A percentile compares a stretch with the other conserved stretches of the same genome.
Evolutionary conservation across 2,797 vertebrate species (phyloP).

Genomic region (Anas bahamensis): DNA sequence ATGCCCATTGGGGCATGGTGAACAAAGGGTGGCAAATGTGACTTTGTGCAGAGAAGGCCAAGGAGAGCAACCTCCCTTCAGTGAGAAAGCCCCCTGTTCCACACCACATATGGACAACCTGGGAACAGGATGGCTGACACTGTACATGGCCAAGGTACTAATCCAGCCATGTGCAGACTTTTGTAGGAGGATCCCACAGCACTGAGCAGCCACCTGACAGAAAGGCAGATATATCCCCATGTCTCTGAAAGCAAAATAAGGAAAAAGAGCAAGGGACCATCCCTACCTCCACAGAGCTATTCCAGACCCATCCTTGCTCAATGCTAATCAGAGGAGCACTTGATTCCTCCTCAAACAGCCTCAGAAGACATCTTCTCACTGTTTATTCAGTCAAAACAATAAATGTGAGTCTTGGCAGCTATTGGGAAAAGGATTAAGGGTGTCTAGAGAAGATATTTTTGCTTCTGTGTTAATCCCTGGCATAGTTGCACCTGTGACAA

Average conservation of each 20-base stretch:
- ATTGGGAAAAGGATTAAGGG: not conserved
- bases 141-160: not conserved
- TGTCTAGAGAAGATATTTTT: not conserved
- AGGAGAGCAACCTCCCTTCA: not conserved
- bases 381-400: not conserved
- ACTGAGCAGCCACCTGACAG: not conserved
- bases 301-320: not conserved
- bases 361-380: not conserved
- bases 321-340: not conserved
- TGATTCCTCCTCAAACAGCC: not conserved
- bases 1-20: not conserved
- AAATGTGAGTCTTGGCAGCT: not conserved
- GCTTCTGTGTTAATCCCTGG: not conserved
- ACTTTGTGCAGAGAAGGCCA: not conserved
- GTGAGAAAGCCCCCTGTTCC: not conserved
- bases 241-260: not conserved
- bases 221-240: not conserved
- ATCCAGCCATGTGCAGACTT: not conserved
- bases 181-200: not conserved
- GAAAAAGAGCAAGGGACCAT: not conserved
- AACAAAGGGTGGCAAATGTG: not conserved
- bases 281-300: not conserved
- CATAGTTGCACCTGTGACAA: not conserved
- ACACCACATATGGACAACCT: accelerated
- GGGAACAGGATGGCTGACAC: not conserved